Evolutionary conservation across 2,797 vertebrate genomes (phyloP), one percentile per base, ranked within the genome.

Genomic region (Macroramphosus scolopax): DNA sequence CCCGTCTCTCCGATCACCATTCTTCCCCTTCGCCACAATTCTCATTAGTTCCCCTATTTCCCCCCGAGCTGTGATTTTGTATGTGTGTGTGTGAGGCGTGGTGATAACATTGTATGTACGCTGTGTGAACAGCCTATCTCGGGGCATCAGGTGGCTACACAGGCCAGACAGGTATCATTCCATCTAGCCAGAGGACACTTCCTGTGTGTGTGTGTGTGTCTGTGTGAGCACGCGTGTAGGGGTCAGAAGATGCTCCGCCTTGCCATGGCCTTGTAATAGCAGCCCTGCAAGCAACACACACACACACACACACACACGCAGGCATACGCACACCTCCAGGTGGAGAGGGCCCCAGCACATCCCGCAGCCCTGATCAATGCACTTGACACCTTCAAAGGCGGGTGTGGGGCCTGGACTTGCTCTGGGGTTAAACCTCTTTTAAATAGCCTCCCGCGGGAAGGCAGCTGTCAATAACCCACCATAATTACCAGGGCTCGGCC

Each of bases 361-460:
- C 90, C 91, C 82, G 85, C 86, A 92, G 91, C 91, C 92, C 86
- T 88, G 92, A 93, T 93, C 92, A 93, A 92, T 92, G 90, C 87
- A 87, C 83, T 93, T 90, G 91, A 91, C 88, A 92, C 91, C 90
- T 93, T 93, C 91, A 94, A 92, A 93, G 91, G 88, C 72, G 63
- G 58, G 84, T 75, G 78, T 77, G 80, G 89, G 91, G 86, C 88
- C 82, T 84, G 78, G 84, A 91, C 89, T 92, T 93, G 89, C 89
- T 93, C 89, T 86, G 79, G 89, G 91, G 91, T 95, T 95, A 94
- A 95, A 93, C 89, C 92, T 93, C 82, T 87, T 92, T 92, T 89
- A 93, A 93, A 92, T 93, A 91, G 91, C 85, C 85, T 93, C 91
- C 91, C 89, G 59, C 76, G 88, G 89, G 91, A 90, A 87, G 88